These are phyloP conservation scores for Hippocampus zosterae DNA, from an alignment of 2,113 vertebrate species.

Conservation along the genomic window DNA sequence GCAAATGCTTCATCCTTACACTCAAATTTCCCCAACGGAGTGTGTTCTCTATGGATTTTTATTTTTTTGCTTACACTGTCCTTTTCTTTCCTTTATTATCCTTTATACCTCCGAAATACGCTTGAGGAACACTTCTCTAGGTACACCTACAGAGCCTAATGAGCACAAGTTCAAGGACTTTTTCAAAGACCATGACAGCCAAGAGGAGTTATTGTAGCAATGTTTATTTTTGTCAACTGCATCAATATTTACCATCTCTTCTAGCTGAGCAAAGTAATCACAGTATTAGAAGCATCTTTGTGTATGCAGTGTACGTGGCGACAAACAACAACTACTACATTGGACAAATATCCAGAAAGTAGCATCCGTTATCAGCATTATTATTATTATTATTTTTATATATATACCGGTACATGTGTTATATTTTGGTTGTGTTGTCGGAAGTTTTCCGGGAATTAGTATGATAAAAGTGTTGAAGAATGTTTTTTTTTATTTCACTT, in stretches of 20 bases:
- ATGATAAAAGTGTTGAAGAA: background rate
- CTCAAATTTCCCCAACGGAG: conserved; percentile 43
- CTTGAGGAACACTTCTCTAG: background rate
- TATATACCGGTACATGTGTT: too few species aligned
- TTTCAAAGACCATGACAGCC: background rate
- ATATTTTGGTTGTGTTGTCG: background rate
- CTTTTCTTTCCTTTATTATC: conserved; percentile 14
- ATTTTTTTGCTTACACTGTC: conserved; percentile 19
- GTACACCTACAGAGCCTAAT: background rate
- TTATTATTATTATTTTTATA: background rate
- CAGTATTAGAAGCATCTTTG: too few species aligned
- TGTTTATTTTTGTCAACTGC: background rate
- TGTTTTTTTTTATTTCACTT: background rate
- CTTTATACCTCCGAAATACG: conserved; percentile 20
- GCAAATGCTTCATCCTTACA: conserved; percentile 63
- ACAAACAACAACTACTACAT: background rate
- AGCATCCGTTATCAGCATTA: background rate
- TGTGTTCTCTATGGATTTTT: conserved; percentile 23
- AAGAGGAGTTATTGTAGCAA: background rate
- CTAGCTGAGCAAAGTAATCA: background rate
- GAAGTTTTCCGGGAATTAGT: background rate
- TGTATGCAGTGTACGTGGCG: background rate
- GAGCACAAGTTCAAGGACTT: background rate
- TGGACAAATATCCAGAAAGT: background rate
- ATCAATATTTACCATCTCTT: background rate